Percentiles rank a stretch among this genome's conserved stretches.
Conservation (phyloP, 2,888 invertebrate genomes). For the Xylophagus ater region DNA sequence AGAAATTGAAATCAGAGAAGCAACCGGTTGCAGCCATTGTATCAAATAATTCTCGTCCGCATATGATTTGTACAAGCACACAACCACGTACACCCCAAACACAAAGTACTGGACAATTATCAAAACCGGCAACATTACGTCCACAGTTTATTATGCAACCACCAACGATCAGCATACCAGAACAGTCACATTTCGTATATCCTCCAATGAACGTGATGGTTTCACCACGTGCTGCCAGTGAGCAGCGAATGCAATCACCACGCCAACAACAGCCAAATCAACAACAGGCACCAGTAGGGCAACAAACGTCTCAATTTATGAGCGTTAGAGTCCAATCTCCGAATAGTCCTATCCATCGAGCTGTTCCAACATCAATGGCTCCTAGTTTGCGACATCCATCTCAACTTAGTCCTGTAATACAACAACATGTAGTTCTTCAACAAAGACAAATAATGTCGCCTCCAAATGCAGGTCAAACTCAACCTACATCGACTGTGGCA, state of each 20-base stretch:
- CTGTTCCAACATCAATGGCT: constrained; percentile 19
- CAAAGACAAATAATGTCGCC: constrained; percentile 17
- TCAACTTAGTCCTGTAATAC: constrained; percentile 15
- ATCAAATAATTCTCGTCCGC: too few species aligned
- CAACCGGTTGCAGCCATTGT: too few species aligned
- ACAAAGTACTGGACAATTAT: constrained; percentile 25
- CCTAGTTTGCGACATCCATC: constrained; percentile 19
- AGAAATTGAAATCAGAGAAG: too few species aligned
- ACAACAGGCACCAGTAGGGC: constrained; percentile 17
- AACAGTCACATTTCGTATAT: constrained; percentile 31
- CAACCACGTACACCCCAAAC: constrained; percentile 16
- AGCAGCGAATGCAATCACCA: constrained; percentile 20
- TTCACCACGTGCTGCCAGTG: constrained; percentile 37
- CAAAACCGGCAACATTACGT: too few species aligned
- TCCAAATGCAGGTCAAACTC: constrained; percentile 12
- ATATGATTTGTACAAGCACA: too few species aligned
- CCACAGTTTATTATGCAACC: constrained; percentile 46
- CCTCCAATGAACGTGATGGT: constrained; percentile 29
- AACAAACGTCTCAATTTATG: constrained; percentile 15
- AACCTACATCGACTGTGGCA: constrained; percentile 35
- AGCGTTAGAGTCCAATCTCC: constrained; percentile 33
- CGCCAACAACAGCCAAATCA: constrained; percentile 14
- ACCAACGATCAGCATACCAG: constrained; percentile 55
- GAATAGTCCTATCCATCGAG: constrained; percentile 30
- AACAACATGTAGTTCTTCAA: constrained; percentile 20